phyloP scores from a whole-genome alignment of 1,140 invertebrate species.

The Nasonia giraulti region DNA sequence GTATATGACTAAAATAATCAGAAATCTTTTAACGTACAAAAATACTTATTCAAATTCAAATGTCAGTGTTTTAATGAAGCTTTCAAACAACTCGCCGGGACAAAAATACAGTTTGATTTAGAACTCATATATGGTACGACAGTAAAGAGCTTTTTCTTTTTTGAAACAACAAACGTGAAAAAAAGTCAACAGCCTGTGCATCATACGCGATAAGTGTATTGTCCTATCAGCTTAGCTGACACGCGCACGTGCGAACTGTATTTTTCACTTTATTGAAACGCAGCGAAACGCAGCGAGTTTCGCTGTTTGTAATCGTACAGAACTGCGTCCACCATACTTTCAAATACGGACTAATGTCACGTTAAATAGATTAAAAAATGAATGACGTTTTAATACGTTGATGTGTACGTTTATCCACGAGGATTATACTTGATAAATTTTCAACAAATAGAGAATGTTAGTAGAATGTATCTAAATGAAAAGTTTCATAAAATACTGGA shows the following conservation, averaged over 20 bases:
- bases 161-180: background rate
- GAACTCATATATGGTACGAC: background rate
- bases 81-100: too few species aligned
- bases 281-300: constrained; percentile 8
- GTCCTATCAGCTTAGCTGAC: constrained; percentile 5
- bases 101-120: too few species aligned
- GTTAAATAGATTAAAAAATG: background rate
- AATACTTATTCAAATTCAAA: too few species aligned
- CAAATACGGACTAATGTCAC: background rate
- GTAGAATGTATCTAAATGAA: too few species aligned
- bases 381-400: too few species aligned
- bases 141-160: background rate
- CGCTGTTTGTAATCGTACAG: constrained; percentile 10
- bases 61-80: too few species aligned
- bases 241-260: background rate
- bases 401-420: too few species aligned
- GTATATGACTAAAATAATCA: too few species aligned
- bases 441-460: too few species aligned
- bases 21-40: too few species aligned
- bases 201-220: constrained; percentile 21
- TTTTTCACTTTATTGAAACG: constrained; percentile 22
- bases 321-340: constrained; percentile 11
- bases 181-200: background rate
- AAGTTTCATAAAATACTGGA: too few species aligned
- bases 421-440: too few species aligned